Evolutionary conservation across 2,888 invertebrate genomes (phyloP).

Genomic region (Poecilus cupreus): DNA sequence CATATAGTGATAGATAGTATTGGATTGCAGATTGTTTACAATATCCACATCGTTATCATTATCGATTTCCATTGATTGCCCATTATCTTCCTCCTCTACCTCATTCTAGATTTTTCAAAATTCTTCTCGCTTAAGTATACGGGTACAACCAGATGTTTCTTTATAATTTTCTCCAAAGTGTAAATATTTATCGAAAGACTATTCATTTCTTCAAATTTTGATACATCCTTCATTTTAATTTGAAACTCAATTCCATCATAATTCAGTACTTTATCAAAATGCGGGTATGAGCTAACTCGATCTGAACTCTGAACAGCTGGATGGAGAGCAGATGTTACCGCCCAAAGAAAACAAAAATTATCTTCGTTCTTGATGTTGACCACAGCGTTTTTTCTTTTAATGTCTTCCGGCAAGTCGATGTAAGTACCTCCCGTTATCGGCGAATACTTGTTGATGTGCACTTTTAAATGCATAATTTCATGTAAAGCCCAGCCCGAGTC

Average conservation of each 20-base stretch:
- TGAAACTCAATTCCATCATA: conserved; percentile 62
- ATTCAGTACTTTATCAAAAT: conserved; percentile 57
- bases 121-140: conserved; percentile 50
- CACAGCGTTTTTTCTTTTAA: conserved; percentile 61
- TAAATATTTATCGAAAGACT: conserved; percentile 62
- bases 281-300: conserved; percentile 56
- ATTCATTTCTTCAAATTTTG: conserved; percentile 62
- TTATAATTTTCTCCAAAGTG: conserved; percentile 57
- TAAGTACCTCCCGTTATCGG: no score
- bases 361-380: conserved; percentile 63
- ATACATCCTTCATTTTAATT: neutral
- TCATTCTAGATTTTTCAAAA: neutral
- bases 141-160: conserved; percentile 41
- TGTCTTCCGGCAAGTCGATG: conserved; percentile 57
- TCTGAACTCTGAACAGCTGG: conserved; percentile 44
- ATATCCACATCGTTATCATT: no score
- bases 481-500: conserved; percentile 16
- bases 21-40: no score
- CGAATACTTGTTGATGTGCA: conserved; percentile 20
- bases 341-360: conserved; percentile 62
- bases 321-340: no score
- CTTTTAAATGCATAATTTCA: conserved; percentile 33
- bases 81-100: no score
- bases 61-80: no score
- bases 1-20: conserved; percentile 42